These are phyloP conservation scores for Gopherus flavomarginatus DNA, from an alignment of 2,113 vertebrate genomes.

Conservation along the genomic window DNA sequence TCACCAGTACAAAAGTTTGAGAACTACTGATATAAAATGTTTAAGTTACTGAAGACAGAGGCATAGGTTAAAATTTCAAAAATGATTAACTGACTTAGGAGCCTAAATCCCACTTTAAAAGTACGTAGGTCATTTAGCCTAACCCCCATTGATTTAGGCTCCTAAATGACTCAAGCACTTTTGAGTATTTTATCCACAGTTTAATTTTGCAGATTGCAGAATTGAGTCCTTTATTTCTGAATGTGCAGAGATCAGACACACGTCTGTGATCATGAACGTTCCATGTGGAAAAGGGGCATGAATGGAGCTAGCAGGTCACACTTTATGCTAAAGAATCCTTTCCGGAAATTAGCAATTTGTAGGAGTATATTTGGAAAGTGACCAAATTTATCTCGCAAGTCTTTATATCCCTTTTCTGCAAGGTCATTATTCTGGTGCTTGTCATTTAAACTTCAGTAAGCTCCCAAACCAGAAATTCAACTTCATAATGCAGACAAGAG, in stretches of 20 bases:
- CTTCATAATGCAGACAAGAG: background rate
- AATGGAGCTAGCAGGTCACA: background rate
- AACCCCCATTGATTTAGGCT: background rate
- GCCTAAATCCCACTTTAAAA: background rate
- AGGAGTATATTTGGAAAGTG: background rate
- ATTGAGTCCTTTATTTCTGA: background rate
- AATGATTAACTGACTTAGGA: background rate
- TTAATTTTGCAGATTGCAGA: background rate
- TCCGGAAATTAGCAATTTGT: background rate
- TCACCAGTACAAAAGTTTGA: too few relatives aligned
- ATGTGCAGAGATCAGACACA: background rate
- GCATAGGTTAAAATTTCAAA: background rate
- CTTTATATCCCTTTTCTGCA: background rate
- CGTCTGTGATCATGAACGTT: background rate
- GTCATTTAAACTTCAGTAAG: background rate
- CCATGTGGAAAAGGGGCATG: background rate
- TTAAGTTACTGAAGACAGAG: background rate
- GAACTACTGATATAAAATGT: too few relatives aligned
- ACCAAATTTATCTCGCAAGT: background rate
- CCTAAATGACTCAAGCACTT: background rate
- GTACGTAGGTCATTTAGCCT: accelerated
- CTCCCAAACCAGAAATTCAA: background rate
- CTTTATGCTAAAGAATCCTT: background rate
- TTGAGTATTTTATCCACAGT: background rate
- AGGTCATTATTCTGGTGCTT: background rate